Evolutionary conservation across 2,113 vertebrate species (phyloP).

Genomic region (Nannobrachium achirus): DNA sequence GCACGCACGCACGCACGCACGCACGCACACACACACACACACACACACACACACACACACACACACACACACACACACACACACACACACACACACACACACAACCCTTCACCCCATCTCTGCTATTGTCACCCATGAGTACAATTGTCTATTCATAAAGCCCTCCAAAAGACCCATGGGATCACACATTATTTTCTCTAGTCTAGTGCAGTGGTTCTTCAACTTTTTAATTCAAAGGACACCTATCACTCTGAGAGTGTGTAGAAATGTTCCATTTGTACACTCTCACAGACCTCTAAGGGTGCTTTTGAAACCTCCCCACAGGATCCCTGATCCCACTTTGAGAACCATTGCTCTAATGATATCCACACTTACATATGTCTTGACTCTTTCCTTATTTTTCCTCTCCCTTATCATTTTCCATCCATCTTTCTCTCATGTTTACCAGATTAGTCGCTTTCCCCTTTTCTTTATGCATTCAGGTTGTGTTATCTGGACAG

Average conservation of each 20-base stretch:
- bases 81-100: constrained; percentile 12
- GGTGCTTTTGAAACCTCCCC: too few species aligned
- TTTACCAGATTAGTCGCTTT: constrained; percentile 7
- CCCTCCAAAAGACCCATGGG: constrained; percentile 49
- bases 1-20: constrained; percentile 16
- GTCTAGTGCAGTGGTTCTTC: too few species aligned
- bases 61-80: constrained; percentile 46
- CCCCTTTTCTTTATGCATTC: too few species aligned
- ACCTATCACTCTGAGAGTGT: too few species aligned
- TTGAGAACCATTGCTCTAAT: too few species aligned
- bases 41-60: background rate
- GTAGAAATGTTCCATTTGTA: too few species aligned
- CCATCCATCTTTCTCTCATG: constrained; percentile 24
- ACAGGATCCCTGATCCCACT: too few species aligned
- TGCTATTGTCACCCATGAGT: constrained; percentile 64
- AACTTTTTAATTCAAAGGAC: too few species aligned
- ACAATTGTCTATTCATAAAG: constrained; percentile 55
- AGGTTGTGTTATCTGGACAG: too few species aligned
- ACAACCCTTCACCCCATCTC: constrained; percentile 48
- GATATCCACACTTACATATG: too few species aligned
- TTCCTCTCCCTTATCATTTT: constrained; percentile 19
- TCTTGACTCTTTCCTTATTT: background rate
- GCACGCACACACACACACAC: constrained; percentile 39
- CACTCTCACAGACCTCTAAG: too few species aligned
- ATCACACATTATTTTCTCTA: background rate